phyloP scores from a whole-genome alignment of 1,140 invertebrate genomes.

The Lamellibrachia luymesi region DNA sequence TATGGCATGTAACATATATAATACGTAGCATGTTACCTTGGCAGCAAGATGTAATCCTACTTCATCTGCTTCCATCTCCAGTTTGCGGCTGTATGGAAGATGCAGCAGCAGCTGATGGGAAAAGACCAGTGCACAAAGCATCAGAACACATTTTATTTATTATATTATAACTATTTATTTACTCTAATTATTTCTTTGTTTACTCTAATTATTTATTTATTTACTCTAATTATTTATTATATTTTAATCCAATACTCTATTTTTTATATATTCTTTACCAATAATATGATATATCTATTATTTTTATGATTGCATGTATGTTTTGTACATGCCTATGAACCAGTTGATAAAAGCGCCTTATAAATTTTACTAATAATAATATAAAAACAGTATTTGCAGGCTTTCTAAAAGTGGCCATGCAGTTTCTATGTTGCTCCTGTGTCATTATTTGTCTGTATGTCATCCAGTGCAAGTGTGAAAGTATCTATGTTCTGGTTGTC shows the following conservation, averaged over 20 bases:
- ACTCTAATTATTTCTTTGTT: too few relatives aligned
- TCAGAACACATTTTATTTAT: too few relatives aligned
- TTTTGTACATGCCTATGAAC: too few relatives aligned
- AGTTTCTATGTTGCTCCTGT: neutral
- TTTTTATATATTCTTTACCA: too few relatives aligned
- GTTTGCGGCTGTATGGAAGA: slow-evolving; percentile 63
- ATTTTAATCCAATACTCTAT: too few relatives aligned
- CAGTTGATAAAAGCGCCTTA: too few relatives aligned
- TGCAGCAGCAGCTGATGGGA: slow-evolving; percentile 54
- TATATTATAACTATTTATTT: too few relatives aligned
- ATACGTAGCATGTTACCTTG: slow-evolving; percentile 56
- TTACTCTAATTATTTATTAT: too few relatives aligned
- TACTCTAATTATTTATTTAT: neutral
- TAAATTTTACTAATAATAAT: neutral
- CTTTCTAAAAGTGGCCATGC: neutral
- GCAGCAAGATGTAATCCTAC: slow-evolving; percentile 65
- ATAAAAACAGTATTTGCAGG: neutral
- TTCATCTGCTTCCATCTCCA: slow-evolving; percentile 68
- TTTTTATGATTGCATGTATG: too few relatives aligned
- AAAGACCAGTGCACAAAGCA: neutral
- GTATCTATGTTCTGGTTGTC: too few relatives aligned
- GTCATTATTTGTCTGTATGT: neutral
- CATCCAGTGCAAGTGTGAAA: neutral
- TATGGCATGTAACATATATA: neutral
- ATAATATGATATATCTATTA: too few relatives aligned